Percentiles rank a stretch among this genome's conserved stretches.
These are phyloP conservation scores for Neomonachus schauinslandi DNA, from an alignment of 2,113 vertebrate species.

Conservation along the genomic window DNA sequence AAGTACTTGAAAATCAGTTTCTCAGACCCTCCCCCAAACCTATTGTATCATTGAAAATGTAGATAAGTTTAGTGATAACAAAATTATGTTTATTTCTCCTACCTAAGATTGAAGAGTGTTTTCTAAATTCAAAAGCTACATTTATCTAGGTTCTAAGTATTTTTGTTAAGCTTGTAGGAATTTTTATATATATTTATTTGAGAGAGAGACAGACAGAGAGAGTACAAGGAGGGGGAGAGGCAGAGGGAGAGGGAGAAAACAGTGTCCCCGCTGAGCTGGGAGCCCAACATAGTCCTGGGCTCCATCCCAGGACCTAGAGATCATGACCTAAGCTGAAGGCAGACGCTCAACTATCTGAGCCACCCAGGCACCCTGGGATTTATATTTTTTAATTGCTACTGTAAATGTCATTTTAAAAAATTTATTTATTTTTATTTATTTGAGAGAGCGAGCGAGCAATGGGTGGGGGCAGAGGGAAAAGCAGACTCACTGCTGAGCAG, in stretches of 20 bases:
- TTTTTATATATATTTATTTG: neutral
- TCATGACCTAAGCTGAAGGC: neutral
- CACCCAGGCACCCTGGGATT: neutral
- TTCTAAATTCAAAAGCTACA: neutral
- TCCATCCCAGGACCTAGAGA: neutral
- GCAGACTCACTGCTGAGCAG: neutral
- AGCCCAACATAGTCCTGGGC: too few species aligned
- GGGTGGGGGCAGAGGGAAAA: neutral
- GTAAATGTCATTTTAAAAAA: neutral
- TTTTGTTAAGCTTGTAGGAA: neutral
- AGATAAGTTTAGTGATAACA: neutral
- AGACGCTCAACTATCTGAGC: neutral
- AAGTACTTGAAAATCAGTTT: slow-evolving; percentile 30
- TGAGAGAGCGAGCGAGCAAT: neutral
- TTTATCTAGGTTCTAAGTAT: neutral
- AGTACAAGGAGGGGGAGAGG: neutral
- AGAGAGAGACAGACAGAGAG: neutral
- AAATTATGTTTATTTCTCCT: slow-evolving; percentile 24
- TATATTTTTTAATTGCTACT: neutral
- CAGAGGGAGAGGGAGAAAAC: neutral
- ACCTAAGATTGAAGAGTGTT: neutral
- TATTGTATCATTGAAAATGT: neutral
- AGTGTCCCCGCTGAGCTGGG: neutral
- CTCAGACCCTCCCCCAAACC: neutral
- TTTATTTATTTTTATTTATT: neutral